Conservation (phyloP, 1,140 invertebrate genomes). For the Drosophila parabipectinata region DNA sequence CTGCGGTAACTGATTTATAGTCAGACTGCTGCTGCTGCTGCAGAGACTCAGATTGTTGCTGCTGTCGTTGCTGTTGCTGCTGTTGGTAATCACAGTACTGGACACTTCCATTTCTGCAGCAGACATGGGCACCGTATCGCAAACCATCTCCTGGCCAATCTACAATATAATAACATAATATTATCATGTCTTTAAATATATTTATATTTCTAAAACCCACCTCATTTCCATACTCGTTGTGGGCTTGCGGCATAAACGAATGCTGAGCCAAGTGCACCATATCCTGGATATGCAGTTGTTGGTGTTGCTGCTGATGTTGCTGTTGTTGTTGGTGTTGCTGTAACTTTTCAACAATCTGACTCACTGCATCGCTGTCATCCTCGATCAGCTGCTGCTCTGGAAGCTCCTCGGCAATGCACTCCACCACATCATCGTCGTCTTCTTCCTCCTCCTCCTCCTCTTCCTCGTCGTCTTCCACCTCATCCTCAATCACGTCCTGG, state of each 20-base stretch:
- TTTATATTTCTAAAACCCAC: conserved; percentile 19
- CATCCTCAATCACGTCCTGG: conserved; percentile 61
- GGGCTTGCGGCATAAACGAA: conserved; percentile 65
- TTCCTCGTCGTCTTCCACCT: conserved; percentile 33
- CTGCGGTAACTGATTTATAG: conserved; percentile 61
- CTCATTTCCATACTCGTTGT: conserved; percentile 64
- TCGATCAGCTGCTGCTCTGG: conserved; percentile 50
- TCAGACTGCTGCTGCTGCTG: conserved; percentile 65
- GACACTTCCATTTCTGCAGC: conserved; percentile 82
- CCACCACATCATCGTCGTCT: conserved; percentile 65
- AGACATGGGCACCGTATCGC: conserved; percentile 79
- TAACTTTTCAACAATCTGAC: conserved; percentile 72
- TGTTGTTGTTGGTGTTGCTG: conserved; percentile 75
- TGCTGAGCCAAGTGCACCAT: conserved; percentile 68
- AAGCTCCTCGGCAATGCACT: conserved; percentile 51
- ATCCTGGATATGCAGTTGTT: conserved; percentile 57
- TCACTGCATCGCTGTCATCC: conserved; percentile 65
- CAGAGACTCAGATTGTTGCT: conserved; percentile 71
- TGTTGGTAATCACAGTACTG: conserved; percentile 82
- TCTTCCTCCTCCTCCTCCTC: conserved; percentile 65
- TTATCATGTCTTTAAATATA: background rate
- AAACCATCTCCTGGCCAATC: conserved; percentile 63
- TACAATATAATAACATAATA: background rate
- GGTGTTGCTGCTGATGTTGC: conserved; percentile 53
- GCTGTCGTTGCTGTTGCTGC: conserved; percentile 82